These are phyloP conservation scores for Caerostris darwini DNA, from an alignment of 1,140 invertebrate genomes.

Conservation along the genomic window DNA sequence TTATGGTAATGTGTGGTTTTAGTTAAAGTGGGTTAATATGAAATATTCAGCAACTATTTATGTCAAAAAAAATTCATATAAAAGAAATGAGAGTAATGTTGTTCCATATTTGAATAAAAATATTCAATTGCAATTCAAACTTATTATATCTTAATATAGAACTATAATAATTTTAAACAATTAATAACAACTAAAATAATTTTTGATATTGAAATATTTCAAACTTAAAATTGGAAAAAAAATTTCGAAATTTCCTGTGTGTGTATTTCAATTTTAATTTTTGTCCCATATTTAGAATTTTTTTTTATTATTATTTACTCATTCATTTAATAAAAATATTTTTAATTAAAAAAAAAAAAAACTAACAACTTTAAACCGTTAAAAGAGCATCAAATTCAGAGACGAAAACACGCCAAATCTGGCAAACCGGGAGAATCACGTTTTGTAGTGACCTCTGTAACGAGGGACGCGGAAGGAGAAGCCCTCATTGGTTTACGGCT, in stretches of 20 bases:
- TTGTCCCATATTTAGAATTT: not conserved
- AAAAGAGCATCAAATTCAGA: not conserved
- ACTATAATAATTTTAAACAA: too few species aligned
- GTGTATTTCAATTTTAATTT: not conserved
- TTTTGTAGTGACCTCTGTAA: conserved; percentile 71
- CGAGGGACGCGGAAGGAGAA: conserved; percentile 66
- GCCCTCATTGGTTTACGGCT: conserved; percentile 22
- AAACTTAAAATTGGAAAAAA: not conserved
- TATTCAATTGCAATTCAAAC: too few species aligned
- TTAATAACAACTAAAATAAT: too few species aligned
- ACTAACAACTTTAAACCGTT: not conserved
- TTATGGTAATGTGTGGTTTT: too few species aligned
- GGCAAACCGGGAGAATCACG: not conserved
- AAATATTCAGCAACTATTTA: too few species aligned
- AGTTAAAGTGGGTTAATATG: too few species aligned
- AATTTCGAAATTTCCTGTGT: not conserved
- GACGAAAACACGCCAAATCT: conserved; percentile 28
- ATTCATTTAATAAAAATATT: not conserved
- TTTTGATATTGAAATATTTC: too few species aligned
- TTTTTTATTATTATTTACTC: not conserved
- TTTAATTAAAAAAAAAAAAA: not conserved
- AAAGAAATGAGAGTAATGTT: too few species aligned
- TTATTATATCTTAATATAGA: too few species aligned
- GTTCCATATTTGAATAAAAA: too few species aligned
- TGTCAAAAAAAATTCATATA: too few species aligned